A percentile compares a stretch with the other conserved stretches of the same genome.
phyloP scores from a whole-genome alignment of 2,888 invertebrate genomes.

The Isoperla grammatica region DNA sequence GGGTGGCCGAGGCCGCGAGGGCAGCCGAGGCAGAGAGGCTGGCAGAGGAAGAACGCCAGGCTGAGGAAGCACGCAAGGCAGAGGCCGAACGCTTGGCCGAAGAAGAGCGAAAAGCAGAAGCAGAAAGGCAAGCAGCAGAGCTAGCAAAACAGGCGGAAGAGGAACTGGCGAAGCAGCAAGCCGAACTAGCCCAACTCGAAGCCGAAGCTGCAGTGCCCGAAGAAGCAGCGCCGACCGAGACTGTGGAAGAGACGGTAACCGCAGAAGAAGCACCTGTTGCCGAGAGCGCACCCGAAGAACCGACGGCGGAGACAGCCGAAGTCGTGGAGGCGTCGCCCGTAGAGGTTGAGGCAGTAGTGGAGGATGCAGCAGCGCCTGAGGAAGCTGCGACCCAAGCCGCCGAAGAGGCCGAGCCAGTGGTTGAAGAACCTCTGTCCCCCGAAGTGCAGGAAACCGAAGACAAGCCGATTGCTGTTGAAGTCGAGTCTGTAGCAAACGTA shows the following conservation, averaged over 20 bases:
- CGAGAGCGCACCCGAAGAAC: neutral
- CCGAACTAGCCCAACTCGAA: neutral
- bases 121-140: constrained; percentile 24
- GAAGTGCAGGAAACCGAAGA: neutral
- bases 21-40: constrained; percentile 44
- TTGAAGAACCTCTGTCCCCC: constrained; percentile 10
- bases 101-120: constrained; percentile 28
- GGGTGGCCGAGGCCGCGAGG: constrained; percentile 53
- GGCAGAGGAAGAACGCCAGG: constrained; percentile 21
- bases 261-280: neutral
- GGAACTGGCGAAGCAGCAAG: neutral
- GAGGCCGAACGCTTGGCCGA: constrained; percentile 45
- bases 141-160: neutral
- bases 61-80: constrained; percentile 53
- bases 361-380: neutral
- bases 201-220: neutral
- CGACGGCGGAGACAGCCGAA: neutral
- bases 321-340: neutral
- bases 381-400: neutral
- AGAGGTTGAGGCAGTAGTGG: neutral
- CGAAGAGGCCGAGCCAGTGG: constrained; percentile 5
- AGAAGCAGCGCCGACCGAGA: neutral
- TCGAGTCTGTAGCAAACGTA: neutral
- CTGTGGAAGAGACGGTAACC: too few species aligned
- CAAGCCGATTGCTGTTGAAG: neutral